phyloP scores from a whole-genome alignment of 2,888 invertebrate genomes.

The Scrobipalpa atriplicella region DNA sequence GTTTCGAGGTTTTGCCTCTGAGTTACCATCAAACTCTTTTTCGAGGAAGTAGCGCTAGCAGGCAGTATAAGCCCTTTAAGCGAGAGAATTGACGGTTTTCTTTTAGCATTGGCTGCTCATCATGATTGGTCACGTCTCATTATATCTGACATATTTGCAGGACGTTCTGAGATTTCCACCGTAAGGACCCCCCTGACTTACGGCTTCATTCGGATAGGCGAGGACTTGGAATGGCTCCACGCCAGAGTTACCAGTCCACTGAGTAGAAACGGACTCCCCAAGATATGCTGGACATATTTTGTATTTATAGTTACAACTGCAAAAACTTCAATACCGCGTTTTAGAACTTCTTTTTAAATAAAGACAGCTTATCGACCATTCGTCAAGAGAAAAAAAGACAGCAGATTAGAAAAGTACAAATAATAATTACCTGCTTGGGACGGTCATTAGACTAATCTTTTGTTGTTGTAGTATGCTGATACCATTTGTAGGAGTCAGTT shows the following conservation, averaged over 20 bases:
- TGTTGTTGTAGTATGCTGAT: neutral
- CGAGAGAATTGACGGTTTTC: neutral
- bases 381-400: neutral
- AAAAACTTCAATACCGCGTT: conserved; percentile 7
- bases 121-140: neutral
- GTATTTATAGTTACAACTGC: neutral
- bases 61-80: neutral
- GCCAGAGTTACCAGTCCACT: neutral
- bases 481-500: too few species aligned
- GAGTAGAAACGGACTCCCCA: neutral
- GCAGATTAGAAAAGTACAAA: neutral
- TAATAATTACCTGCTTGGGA: neutral
- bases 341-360: neutral
- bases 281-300: neutral
- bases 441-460: neutral
- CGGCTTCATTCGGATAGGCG: neutral
- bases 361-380: neutral
- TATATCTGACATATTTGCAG: neutral
- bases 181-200: neutral
- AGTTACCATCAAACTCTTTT: neutral
- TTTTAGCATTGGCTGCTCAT: neutral
- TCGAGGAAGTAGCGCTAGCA: neutral
- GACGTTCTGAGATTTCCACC: neutral
- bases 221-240: neutral
- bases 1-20: neutral